These are phyloP conservation scores for Actinemys pallida DNA, from an alignment of 2,113 vertebrate genomes.

Conservation along the genomic window DNA sequence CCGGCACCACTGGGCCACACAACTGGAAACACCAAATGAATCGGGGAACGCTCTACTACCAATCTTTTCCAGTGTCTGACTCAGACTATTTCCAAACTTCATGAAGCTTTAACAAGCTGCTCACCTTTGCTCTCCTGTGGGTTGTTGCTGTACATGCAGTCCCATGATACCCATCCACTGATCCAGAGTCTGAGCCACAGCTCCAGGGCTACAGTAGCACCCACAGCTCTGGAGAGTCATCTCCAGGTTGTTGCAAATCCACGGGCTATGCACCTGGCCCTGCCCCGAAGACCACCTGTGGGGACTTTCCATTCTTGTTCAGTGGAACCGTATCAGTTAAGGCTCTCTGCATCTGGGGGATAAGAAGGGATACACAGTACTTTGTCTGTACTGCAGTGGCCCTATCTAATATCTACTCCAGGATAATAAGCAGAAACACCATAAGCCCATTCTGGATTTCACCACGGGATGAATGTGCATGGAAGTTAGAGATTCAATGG, in stretches of 20 bases:
- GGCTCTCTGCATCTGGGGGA: background rate
- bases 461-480: background rate
- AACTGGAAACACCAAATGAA: background rate
- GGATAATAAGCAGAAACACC: background rate
- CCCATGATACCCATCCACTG: background rate
- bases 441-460: background rate
- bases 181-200: background rate
- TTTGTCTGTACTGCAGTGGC: background rate
- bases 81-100: background rate
- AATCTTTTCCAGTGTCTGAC: background rate
- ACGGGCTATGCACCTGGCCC: background rate
- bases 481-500: background rate
- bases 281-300: background rate
- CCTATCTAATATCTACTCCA: background rate
- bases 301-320: accelerated
- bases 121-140: background rate
- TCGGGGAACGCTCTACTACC: background rate
- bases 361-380: background rate
- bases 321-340: background rate
- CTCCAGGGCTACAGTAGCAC: background rate
- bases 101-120: background rate
- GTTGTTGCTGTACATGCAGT: background rate
- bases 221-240: background rate
- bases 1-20: background rate
- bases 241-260: too few relatives aligned